phyloP scores from a whole-genome alignment of 2,113 vertebrate species.

The Clarias batrachus region DNA sequence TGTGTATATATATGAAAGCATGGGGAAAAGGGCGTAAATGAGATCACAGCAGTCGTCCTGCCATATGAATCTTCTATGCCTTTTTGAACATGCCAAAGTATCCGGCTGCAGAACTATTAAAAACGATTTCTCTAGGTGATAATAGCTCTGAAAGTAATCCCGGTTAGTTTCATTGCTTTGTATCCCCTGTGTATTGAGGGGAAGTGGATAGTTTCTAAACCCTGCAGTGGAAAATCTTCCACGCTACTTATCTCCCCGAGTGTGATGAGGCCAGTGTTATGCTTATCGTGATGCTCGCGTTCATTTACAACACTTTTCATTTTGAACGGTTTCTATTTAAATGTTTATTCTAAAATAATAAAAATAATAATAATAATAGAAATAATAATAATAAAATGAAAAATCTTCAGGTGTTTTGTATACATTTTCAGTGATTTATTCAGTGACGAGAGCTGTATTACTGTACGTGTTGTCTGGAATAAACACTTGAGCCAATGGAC shows the following conservation, averaged over 20 bases:
- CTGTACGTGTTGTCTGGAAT: neutral
- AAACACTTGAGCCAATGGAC: neutral
- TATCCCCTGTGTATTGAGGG: neutral
- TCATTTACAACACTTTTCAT: neutral
- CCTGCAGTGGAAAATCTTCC: neutral
- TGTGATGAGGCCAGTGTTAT: neutral
- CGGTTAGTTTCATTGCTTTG: neutral
- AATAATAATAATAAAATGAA: neutral
- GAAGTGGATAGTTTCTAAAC: conserved; percentile 6
- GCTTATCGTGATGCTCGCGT: conserved; percentile 2
- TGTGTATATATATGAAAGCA: neutral
- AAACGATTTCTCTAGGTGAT: conserved; percentile 13
- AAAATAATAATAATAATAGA: too few species aligned
- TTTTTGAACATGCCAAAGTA: conserved; percentile 4
- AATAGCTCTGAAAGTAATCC: neutral
- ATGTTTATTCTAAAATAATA: neutral
- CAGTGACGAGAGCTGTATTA: neutral
- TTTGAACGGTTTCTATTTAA: neutral
- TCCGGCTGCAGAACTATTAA: neutral
- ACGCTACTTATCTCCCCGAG: neutral
- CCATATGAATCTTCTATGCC: neutral
- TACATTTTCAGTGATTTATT: neutral
- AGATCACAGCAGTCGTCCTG: neutral
- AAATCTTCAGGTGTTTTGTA: neutral
- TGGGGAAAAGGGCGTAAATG: neutral